Percentiles rank a stretch among this genome's conserved stretches.
Conservation (phyloP, 2,797 vertebrate genomes). For the Sibirionetta formosa region DNA sequence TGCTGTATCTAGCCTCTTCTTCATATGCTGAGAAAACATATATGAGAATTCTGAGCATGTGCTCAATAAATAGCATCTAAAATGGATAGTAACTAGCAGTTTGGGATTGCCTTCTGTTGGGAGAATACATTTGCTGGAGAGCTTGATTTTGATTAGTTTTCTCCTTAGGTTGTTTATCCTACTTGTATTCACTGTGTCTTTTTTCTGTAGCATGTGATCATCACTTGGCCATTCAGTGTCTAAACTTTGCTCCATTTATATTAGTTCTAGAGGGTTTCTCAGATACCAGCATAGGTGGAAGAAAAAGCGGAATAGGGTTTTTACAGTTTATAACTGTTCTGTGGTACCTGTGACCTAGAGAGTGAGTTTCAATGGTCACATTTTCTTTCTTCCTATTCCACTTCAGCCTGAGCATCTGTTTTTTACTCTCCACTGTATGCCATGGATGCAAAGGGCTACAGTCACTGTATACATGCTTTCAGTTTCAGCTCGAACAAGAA, state of each 20-base stretch:
- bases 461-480: neutral
- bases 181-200: neutral
- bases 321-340: neutral
- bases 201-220: neutral
- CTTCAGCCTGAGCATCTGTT: neutral
- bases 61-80: neutral
- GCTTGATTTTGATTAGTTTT: neutral
- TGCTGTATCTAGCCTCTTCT: neutral
- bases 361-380: neutral
- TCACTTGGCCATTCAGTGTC: neutral
- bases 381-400: neutral
- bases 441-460: neutral
- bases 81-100: neutral
- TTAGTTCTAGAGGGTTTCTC: neutral
- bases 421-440: neutral
- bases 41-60: neutral
- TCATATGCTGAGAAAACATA: rapidly evolving
- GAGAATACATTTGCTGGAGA: rapidly evolving
- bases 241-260: neutral
- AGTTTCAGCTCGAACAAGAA: neutral
- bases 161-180: neutral
- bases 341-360: neutral
- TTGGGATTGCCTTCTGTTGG: neutral
- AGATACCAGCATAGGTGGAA: neutral
- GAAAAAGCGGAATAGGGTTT: neutral